A percentile compares a stretch with the other conserved stretches of the same genome.
Evolutionary conservation across 2,113 vertebrate genomes (phyloP).

Genomic region (Sander lucioperca): DNA sequence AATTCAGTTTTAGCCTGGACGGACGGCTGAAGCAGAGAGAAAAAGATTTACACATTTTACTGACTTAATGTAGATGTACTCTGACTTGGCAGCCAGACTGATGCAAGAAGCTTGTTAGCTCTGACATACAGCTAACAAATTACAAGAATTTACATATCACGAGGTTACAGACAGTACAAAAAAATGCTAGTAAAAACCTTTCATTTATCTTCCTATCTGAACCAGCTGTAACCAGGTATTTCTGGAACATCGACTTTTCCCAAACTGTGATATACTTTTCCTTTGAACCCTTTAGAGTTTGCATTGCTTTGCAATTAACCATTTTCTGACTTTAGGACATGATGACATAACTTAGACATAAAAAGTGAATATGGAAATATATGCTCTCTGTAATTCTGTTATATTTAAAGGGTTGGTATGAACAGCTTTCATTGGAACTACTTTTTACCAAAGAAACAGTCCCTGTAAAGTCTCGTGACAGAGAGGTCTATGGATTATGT

Average conservation of each 20-base stretch:
- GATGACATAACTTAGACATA: neutral
- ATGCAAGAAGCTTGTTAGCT: neutral
- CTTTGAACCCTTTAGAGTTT: neutral
- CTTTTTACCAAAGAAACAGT: neutral
- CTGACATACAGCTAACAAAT: neutral
- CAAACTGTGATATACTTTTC: neutral
- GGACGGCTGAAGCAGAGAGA: neutral
- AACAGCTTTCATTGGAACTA: neutral
- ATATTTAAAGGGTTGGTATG: neutral
- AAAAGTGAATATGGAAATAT: neutral
- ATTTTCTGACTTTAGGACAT: neutral
- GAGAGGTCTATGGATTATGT: neutral
- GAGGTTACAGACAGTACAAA: neutral
- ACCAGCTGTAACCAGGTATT: neutral
- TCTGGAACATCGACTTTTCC: slow-evolving; percentile 9
- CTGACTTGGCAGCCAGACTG: neutral
- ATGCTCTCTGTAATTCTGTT: neutral
- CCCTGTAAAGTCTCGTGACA: neutral
- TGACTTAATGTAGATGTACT: neutral
- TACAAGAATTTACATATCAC: neutral
- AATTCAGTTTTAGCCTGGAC: neutral
- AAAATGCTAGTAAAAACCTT: slow-evolving; percentile 27
- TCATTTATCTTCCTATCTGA: neutral
- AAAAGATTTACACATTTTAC: neutral
- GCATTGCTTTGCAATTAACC: neutral